A percentile compares a stretch with the other conserved stretches of the same genome.
Evolutionary conservation across 2,888 invertebrate genomes (phyloP).

Genomic region (Rhimphoctona megacephalus): DNA sequence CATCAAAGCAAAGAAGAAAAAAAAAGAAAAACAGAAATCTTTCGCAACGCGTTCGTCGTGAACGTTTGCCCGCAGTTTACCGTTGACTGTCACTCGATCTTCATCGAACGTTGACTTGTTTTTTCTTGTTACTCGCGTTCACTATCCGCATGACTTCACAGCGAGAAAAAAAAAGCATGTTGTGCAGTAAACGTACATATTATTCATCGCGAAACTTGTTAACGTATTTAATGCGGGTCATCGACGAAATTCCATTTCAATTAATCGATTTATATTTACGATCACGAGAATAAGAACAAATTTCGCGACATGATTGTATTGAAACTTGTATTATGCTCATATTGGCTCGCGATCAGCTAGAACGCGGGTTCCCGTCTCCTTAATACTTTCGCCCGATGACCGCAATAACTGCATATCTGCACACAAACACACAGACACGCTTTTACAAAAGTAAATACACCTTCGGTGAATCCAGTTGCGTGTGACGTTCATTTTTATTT

Average conservation of each 20-base stretch:
- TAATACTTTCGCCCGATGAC: conserved; percentile 59
- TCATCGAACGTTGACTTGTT: conserved; percentile 49
- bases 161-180: not conserved
- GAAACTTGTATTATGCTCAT: not conserved
- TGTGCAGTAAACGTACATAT: not conserved
- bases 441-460: not conserved
- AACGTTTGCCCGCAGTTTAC: conserved; percentile 51
- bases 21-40: conserved; percentile 20
- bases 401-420: conserved; percentile 38
- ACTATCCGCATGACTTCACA: conserved; percentile 10
- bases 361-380: conserved; percentile 23
- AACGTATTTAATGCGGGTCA: conserved; percentile 1
- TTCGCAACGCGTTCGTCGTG: conserved; percentile 55
- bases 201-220: conserved; percentile 6
- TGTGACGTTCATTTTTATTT: conserved; percentile 1
- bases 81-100: conserved; percentile 54
- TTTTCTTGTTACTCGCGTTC: conserved; percentile 1
- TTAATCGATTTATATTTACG: conserved; percentile 3
- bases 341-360: conserved; percentile 17
- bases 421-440: not conserved
- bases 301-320: not conserved
- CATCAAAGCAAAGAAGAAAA: not conserved
- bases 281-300: not conserved
- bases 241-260: conserved; percentile 13
- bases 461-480: not conserved